A percentile compares a stretch with the other conserved stretches of the same genome.
Evolutionary conservation across 1,140 invertebrate species (phyloP).

Genomic region (Aphaenogaster ashmeadi): DNA sequence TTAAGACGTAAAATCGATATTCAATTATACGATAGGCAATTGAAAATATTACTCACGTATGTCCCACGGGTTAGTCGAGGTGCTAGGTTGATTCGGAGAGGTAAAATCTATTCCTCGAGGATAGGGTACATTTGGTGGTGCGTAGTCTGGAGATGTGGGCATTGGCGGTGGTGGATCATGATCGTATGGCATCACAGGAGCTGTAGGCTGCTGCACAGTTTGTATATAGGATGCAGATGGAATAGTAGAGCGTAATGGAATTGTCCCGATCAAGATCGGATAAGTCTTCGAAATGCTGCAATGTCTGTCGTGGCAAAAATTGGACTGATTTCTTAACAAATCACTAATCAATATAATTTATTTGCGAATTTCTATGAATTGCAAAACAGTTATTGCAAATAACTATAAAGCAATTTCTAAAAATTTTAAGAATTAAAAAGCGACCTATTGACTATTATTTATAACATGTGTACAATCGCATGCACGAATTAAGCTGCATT

Average conservation of each 20-base stretch:
- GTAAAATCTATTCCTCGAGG: neutral
- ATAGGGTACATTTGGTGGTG: conserved; percentile 12
- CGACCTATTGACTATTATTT: neutral
- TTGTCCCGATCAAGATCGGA: conserved; percentile 76
- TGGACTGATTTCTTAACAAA: neutral
- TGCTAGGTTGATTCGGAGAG: neutral
- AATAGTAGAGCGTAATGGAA: conserved; percentile 62
- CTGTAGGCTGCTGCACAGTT: neutral
- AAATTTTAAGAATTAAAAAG: conserved; percentile 20
- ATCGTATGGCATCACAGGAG: conserved; percentile 21
- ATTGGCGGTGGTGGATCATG: conserved; percentile 26
- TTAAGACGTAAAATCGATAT: neutral
- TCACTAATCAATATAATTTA: neutral
- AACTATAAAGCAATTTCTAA: neutral
- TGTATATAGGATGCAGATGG: neutral
- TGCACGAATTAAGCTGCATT: neutral
- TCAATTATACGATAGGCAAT: neutral
- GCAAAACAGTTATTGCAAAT: neutral
- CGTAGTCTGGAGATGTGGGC: conserved; percentile 25
- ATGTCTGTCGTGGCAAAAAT: conserved; percentile 62
- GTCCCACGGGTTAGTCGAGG: conserved; percentile 1
- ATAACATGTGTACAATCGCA: neutral
- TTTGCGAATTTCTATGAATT: neutral
- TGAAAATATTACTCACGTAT: conserved; percentile 51
- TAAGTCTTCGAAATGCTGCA: conserved; percentile 58